Evolutionary conservation across 2,113 vertebrate species (phyloP), one percentile per base, ranked within the genome.

Genomic region (Camelus bactrianus): DNA sequence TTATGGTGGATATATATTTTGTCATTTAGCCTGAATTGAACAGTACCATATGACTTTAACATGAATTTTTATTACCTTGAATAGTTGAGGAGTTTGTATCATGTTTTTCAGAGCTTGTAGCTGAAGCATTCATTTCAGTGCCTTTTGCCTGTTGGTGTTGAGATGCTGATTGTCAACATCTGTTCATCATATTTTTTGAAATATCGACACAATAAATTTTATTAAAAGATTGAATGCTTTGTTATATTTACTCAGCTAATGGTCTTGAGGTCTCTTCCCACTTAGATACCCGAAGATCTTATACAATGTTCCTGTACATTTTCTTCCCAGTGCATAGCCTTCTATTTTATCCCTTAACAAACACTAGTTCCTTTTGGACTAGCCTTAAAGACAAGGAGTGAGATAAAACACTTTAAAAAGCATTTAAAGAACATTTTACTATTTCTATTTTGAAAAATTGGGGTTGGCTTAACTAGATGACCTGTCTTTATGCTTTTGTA

Each of bases 291-390:
- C 32, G 50, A 79, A 92, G 50, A 90, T 86, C 14, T 70, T 54
- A 87, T 26, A 58, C 32, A 82, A n/a, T 72, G 28, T 42, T 93
- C 30, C 32, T 35, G 8, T 81, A 42, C 38, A 42, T 42, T 42
- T 42, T 42, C n/a, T 69, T 91, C 38, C 50, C 46, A 89, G 6
- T 54, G 7, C 30, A 70, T 67, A 80, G 54, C 42, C 35, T 88
- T 97, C 73, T 94, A 56, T 70, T 85, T 94, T 76, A 85, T 32
- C 30, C n/a, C 88, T 79, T 67, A 79, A 82, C 46, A 93, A 73
- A 70, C 19, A 13, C 28, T 72, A 73, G 62, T 87, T 92, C 60
- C 75, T 83, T 94, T 89, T 73, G 52, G 35, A 84, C n/a, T 75
- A 89, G 22, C 9, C 42, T 94, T 85, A 69, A 85, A 90, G 46